Evolutionary conservation across 2,888 invertebrate species (phyloP), one percentile per base, ranked within the genome.

Genomic region (Caenorhabditis zanzibari): DNA sequence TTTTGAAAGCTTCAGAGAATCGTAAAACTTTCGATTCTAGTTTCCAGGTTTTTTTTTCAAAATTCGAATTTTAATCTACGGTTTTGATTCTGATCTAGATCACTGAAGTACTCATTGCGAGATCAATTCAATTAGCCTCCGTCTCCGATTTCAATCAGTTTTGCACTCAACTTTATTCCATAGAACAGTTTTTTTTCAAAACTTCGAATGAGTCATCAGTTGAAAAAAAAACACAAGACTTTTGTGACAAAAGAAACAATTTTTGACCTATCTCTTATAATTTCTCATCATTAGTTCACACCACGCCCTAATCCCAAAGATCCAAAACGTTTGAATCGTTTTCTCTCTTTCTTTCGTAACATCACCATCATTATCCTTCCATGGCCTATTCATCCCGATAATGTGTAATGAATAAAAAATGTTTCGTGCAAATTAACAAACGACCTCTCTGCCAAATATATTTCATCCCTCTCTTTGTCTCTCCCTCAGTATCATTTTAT

Each of bases 341-440:
- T 41, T 54, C 47, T 54, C 47, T 54, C 32, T 69, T 28, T 54
- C 32, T 69, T 47, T 47, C 35, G 52, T 22, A 47, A 54, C 66
- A 28, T 64, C 64, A 47, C 54, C 49, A 16, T 61, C 28, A 56
- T 52, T 54, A 7, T 52, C 19, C 6, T 44, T 24, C 47, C 35
- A 56, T 56, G 58, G 52, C 38, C 10, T 24, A 38, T 41, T 22
- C 38, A 61, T 41, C 22, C 58, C 19, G 24, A 28, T 44, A 26
- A 19, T 47, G 47, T 63, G 63, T 58, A 59, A 72, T 32, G 26
- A 44, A 28, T 24, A 58, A 58, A 32, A 61, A 41, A n/a, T n/a
- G n/a, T n/a, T n/a, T 68, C 75, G 75, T 75, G 75, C 75, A 75
- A 74, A 75, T 68, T 68, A 75, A 64, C 22, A 26, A 35, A 52